Conservation (phyloP, 1,140 invertebrate genomes). For the Lepidotrigona ventralis region DNA sequence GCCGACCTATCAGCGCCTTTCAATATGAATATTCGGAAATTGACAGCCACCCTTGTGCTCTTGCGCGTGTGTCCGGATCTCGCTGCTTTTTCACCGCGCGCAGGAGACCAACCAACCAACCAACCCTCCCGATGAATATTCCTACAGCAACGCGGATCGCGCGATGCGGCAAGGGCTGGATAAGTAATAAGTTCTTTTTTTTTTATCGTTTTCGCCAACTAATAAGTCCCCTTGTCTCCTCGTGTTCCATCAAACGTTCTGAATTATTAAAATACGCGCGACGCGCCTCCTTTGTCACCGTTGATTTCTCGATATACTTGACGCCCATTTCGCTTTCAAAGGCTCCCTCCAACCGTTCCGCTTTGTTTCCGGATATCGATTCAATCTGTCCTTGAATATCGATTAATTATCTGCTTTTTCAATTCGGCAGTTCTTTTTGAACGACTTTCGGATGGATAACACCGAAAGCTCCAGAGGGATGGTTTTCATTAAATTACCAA, state of each 20-base stretch:
- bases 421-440: no score
- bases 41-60: constrained; percentile 53
- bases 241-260: constrained; percentile 70
- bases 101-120: constrained; percentile 19
- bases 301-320: constrained; percentile 5
- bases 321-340: neutral
- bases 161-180: constrained; percentile 58
- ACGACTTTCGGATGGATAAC: no score
- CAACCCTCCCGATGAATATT: constrained; percentile 52
- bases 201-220: constrained; percentile 75
- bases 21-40: constrained; percentile 69
- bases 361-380: neutral
- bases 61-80: neutral
- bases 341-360: neutral
- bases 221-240: constrained; percentile 71
- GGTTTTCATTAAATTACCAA: no score
- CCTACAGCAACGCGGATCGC: constrained; percentile 27
- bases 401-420: no score
- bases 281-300: neutral
- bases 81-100: constrained; percentile 26
- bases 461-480: no score
- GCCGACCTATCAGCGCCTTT: constrained; percentile 73
- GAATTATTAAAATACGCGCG: constrained; percentile 74
- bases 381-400: neutral
- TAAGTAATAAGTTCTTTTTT: constrained; percentile 79